phyloP scores from a whole-genome alignment of 2,797 vertebrate species.

The Zalophus californianus region DNA sequence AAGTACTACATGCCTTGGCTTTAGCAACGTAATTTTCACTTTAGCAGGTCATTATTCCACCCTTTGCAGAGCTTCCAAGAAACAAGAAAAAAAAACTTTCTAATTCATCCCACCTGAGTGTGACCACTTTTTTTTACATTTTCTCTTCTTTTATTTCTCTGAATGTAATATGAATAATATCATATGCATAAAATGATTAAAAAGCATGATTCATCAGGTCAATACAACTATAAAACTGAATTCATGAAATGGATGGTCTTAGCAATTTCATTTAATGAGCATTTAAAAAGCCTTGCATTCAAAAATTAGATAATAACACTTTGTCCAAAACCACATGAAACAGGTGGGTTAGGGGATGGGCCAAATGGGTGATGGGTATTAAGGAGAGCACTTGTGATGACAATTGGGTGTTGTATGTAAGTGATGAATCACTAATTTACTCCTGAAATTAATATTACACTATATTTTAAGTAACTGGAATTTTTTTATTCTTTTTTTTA shows the following conservation, averaged over 20 bases:
- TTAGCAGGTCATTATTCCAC: neutral
- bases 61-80: neutral
- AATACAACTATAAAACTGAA: neutral
- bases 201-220: neutral
- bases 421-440: no score
- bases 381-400: no score
- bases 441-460: no score
- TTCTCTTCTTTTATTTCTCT: neutral
- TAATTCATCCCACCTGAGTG: neutral
- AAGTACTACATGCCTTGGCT: neutral
- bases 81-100: neutral
- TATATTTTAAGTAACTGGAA: no score
- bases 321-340: neutral
- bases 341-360: neutral
- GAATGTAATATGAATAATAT: neutral
- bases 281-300: neutral
- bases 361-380: no score
- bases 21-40: conserved; percentile 32
- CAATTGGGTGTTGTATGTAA: no score
- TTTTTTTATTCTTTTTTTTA: no score
- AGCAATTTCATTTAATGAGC: neutral
- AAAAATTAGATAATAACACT: neutral
- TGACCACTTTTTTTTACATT: neutral
- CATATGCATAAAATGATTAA: neutral
- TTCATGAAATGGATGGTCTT: neutral